Base-by-base conservation (phyloP, 2,113 vertebrate species). In the Callospermophilus lateralis region DNA sequence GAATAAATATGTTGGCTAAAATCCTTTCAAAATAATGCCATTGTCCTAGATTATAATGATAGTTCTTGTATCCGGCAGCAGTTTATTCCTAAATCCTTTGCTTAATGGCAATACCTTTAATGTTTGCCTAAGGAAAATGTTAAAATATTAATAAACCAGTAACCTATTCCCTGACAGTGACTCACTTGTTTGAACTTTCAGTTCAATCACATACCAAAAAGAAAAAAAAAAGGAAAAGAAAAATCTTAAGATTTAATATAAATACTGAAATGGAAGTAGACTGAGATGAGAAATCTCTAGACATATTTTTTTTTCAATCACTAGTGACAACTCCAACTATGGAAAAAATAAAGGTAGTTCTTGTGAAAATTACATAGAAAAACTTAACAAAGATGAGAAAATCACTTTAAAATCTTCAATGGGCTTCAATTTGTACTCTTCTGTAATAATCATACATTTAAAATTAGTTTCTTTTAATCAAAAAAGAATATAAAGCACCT, bases 141-240 rank as follows among this genome's bases (percentile, higher is more conserved):
- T 98, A 98, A 98, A 98, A 98, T 98, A 98, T 98, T 98, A 99
- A 99, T 98, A 98, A 98, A 80, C 94, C 84, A 97, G 97, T 98
- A 98, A 98, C 98, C 98, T 98, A 98, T 98, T 98, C 96, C 30
- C 93, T 96, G 98, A 92, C 96, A 98, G 86, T 97, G 90, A 98
- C 93, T 98, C 97, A 97, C 96, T 89, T 96, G 84, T 94, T 97
- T 98, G 98, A 98, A 98, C 97, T 98, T 98, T 98, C 89, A 94
- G 94, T 98, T 98, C 97, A 98, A 94, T 97, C 92, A 96, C 84
- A 97, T 90, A 95, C 48, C 22, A 83, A 22, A 96, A 78, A 95
- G 30, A 45, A 22, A 32, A 45, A 32, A 37, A 65, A 48, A 51
- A 51, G 12, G 0, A 51, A 51, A 51, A 17, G 81, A 96, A 63